A percentile compares a stretch with the other conserved stretches of the same genome.
phyloP scores from a whole-genome alignment of 1,140 invertebrate species.

The Bicyclus anynana region DNA sequence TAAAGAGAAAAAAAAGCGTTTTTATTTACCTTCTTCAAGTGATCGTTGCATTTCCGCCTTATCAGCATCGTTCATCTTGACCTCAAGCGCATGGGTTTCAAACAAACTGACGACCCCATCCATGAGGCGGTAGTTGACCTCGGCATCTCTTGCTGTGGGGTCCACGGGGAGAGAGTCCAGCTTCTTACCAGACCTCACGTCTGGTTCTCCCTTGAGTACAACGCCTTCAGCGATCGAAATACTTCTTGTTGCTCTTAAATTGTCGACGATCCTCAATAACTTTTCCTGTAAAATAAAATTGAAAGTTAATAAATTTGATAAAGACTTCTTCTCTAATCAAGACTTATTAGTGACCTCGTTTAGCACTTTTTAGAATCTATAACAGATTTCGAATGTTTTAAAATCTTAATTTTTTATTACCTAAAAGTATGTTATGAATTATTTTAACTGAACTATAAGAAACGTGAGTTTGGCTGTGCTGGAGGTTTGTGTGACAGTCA shows the following conservation, averaged over 20 bases:
- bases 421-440: too few species aligned
- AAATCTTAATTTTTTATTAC: too few species aligned
- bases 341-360: too few species aligned
- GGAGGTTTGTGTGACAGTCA: too few species aligned
- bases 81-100: constrained; percentile 63
- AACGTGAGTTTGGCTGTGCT: too few species aligned
- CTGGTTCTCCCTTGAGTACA: constrained; percentile 53
- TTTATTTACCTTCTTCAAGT: constrained; percentile 62
- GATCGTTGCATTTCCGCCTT: constrained; percentile 63
- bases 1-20: background rate
- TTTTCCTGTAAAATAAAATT: constrained; percentile 58
- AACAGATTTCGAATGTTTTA: too few species aligned
- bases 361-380: too few species aligned
- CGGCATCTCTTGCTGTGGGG: constrained; percentile 55
- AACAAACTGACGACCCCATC: constrained; percentile 65
- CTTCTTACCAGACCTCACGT: constrained; percentile 44
- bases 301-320: too few species aligned
- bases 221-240: constrained; percentile 60
- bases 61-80: constrained; percentile 66
- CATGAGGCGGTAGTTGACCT: constrained; percentile 64
- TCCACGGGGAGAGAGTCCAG: constrained; percentile 57
- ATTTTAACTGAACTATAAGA: too few species aligned
- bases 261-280: constrained; percentile 62
- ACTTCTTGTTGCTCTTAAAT: constrained; percentile 50
- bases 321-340: too few species aligned